Evolutionary conservation across 1,140 invertebrate species (phyloP).

Genomic region (Apocrypta bakeri): DNA sequence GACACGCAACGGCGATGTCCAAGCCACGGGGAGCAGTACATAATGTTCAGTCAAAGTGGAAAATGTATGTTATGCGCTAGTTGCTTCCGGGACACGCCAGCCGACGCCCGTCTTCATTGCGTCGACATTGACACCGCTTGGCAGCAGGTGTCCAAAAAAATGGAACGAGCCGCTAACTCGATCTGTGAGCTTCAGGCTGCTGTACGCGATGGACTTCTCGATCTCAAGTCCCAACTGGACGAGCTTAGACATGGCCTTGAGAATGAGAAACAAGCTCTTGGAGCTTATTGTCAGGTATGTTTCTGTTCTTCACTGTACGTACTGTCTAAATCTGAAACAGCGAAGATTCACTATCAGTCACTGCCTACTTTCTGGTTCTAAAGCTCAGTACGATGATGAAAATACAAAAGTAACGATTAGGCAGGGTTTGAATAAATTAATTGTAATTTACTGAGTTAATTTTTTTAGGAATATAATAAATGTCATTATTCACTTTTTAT

Average conservation of each 20-base stretch:
- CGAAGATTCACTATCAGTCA: no score
- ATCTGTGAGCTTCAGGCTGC: constrained; percentile 79
- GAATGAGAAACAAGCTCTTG: constrained; percentile 79
- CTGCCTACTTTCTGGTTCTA: no score
- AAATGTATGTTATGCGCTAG: constrained; percentile 83
- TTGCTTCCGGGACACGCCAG: constrained; percentile 81
- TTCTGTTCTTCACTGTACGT: not conserved
- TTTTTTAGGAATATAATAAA: no score
- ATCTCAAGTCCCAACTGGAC: constrained; percentile 80
- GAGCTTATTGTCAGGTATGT: constrained; percentile 78
- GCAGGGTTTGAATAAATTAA: no score
- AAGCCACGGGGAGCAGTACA: constrained; percentile 81
- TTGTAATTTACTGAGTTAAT: no score
- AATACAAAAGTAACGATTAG: no score
- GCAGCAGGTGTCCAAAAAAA: constrained; percentile 79
- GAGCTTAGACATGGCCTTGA: constrained; percentile 81
- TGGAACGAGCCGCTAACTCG: constrained; percentile 77
- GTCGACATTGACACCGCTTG: constrained; percentile 84
- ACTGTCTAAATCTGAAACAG: no score
- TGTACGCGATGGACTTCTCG: constrained; percentile 79
- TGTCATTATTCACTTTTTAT: no score
- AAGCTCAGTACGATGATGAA: no score
- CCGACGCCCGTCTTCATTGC: constrained; percentile 80
- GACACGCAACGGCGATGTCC: constrained; percentile 81
- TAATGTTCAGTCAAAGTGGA: constrained; percentile 82